Base-by-base conservation (phyloP, 1,140 invertebrate genomes). In the Pogonomyrmex barbatus region DNA sequence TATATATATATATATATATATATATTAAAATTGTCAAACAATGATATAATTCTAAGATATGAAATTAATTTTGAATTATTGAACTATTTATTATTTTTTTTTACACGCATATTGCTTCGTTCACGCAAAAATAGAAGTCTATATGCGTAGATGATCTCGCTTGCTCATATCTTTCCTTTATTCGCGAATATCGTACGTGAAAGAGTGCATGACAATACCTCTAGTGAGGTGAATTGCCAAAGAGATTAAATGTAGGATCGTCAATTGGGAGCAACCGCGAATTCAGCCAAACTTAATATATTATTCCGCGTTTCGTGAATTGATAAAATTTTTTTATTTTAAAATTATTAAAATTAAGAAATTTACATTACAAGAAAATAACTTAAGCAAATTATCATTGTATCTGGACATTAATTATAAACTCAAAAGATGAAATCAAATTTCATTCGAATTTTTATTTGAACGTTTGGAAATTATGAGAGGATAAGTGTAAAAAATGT, bases 101-200 rank as follows among this genome's bases (percentile, higher is more conserved):
- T 24, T 24, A 24, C 39, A 65, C 24, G 6, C 10, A 17, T 17
- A 4, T 36, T 36, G 76, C 39, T 33, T 39, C 14, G 24, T 73
- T 24, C 52, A 24, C 9, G 33, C 39, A 45, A 30, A 56, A n/a
- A 45, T 68, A 54, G 50, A 39, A 45, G 58, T 82, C 70, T 73
- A 8, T 56, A 71, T 82, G 79, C 79, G 36, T 24, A 67, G 10
- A 24, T 58, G 79, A 73, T 60, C 24, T 54, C 52, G 52, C 24
- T 45, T 36, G 39, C 65, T 71, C 52, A 82, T 82, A 73, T 73
- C 67, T 36, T 81, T 36, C 75, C 33, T 68, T 56, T 12, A 58
- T 60, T n/a, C 67, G 9, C 10, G 42, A 79, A 73, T 71, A 58
- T 71, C 30, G 30, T 52, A 82, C 52, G 67, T 73, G 52, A 42